Evolutionary conservation across 2,888 invertebrate genomes (phyloP).

Genomic region (Globia sparganii): DNA sequence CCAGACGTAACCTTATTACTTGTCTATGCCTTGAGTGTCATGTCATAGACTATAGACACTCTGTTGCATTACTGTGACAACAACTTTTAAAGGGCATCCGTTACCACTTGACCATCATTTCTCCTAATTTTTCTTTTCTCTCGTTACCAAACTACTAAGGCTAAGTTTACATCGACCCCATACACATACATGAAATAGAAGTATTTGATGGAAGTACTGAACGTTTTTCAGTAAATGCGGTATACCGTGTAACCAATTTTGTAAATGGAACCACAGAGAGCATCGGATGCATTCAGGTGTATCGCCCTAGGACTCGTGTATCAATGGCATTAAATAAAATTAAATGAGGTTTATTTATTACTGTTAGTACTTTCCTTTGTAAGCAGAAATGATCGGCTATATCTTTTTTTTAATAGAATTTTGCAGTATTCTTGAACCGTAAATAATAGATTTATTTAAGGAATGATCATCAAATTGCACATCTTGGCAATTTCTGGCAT

Average conservation of each 20-base stretch:
- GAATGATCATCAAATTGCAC: too few species aligned
- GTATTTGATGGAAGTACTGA: conserved; percentile 5
- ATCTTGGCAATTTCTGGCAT: too few species aligned
- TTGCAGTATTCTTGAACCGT: neutral
- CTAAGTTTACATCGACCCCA: neutral
- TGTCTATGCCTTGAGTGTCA: too few species aligned
- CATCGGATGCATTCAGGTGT: conserved; percentile 41
- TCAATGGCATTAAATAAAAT: conserved; percentile 14
- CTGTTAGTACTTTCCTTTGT: neutral
- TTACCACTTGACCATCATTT: neutral
- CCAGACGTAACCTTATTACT: too few species aligned
- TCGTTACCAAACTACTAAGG: neutral
- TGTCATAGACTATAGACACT: too few species aligned
- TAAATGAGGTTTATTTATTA: conserved; percentile 7
- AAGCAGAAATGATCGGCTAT: neutral
- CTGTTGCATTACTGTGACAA: too few species aligned
- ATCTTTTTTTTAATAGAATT: neutral
- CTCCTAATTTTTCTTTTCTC: neutral
- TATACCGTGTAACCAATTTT: conserved; percentile 28
- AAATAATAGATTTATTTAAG: neutral
- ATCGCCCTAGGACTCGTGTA: conserved; percentile 4
- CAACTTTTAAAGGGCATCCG: too few species aligned
- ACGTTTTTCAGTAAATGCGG: conserved; percentile 1
- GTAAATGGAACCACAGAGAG: conserved; percentile 45
- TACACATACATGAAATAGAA: neutral